Conservation (phyloP, 2,888 invertebrate species). For the Glyphotaelius pellucidus region DNA sequence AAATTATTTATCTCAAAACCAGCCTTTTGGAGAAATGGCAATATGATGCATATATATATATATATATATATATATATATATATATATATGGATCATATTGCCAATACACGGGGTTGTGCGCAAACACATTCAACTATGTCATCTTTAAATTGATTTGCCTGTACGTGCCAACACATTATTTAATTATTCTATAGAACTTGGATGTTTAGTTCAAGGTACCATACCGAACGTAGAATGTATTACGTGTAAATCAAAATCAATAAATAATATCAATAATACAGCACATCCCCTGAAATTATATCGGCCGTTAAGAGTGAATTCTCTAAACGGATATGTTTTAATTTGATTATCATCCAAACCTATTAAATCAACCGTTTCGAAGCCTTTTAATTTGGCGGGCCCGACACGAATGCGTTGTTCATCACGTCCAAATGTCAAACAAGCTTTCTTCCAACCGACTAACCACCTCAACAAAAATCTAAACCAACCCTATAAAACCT, state of each 20-base stretch:
- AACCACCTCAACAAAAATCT: background rate
- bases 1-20: too few relatives aligned
- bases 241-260: background rate
- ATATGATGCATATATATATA: too few relatives aligned
- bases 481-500: background rate
- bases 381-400: conserved; percentile 31
- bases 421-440: conserved; percentile 35
- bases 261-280: background rate
- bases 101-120: too few relatives aligned
- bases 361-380: conserved; percentile 53
- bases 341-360: conserved; percentile 53
- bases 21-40: too few relatives aligned
- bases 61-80: too few relatives aligned
- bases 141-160: too few relatives aligned
- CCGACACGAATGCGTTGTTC: conserved; percentile 38
- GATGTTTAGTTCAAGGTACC: background rate
- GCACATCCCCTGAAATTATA: background rate
- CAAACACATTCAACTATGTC: too few relatives aligned
- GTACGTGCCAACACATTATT: too few relatives aligned
- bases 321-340: conserved; percentile 42
- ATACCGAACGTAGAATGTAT: background rate
- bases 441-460: background rate
- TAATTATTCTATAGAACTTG: background rate
- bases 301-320: conserved; percentile 8
- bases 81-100: too few relatives aligned